phyloP scores from a whole-genome alignment of 2,888 invertebrate species.

The Drosophila stalkeri region DNA sequence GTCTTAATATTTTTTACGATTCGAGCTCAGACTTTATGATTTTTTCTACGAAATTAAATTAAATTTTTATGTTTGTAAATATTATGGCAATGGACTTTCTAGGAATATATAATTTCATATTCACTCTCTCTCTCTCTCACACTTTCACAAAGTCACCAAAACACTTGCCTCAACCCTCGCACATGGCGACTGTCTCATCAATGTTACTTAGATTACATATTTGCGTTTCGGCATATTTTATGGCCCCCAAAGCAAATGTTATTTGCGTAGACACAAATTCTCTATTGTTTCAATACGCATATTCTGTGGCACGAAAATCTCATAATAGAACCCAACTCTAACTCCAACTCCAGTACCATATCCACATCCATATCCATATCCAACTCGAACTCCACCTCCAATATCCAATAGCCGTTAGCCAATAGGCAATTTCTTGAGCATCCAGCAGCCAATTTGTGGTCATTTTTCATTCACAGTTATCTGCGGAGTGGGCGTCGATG shows the following conservation, averaged over 20 bases:
- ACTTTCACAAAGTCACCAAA: neutral
- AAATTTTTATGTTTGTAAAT: too few relatives aligned
- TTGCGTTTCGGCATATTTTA: conserved; percentile 60
- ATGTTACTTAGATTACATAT: conserved; percentile 44
- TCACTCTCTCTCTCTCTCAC: neutral
- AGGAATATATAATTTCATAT: neutral
- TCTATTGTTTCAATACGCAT: conserved; percentile 57
- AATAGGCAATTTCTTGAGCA: conserved; percentile 25
- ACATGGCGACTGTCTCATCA: conserved; percentile 27
- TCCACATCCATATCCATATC: neutral
- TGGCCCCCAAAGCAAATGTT: conserved; percentile 53
- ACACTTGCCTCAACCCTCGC: conserved; percentile 30
- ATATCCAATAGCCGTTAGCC: neutral
- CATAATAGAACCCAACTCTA: conserved; percentile 6
- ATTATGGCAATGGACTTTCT: too few relatives aligned
- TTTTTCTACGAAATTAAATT: too few relatives aligned
- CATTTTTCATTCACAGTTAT: conserved; percentile 86
- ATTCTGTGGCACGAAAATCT: conserved; percentile 39
- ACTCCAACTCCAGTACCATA: neutral
- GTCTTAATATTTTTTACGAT: too few relatives aligned
- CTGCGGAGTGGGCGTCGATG: conserved; percentile 88
- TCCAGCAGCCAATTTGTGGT: conserved; percentile 55
- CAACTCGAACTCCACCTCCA: neutral
- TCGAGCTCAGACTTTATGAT: too few relatives aligned
- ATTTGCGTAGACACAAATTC: conserved; percentile 49